phyloP scores from a whole-genome alignment of 2,888 invertebrate genomes.

The Oscheius sp. region DNA sequence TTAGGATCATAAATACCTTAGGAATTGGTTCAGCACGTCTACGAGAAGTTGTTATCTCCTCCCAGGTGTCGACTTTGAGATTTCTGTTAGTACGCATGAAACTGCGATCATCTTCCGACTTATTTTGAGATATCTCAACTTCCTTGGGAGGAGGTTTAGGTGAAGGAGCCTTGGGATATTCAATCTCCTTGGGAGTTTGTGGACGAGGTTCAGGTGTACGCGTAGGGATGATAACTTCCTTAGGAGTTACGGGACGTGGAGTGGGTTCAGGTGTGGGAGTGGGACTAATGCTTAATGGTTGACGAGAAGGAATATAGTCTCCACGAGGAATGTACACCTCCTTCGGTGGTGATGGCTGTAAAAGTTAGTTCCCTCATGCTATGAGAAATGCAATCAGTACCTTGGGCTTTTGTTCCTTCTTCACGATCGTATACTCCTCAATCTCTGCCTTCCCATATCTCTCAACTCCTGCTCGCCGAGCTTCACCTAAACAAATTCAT shows the following conservation, averaged over 20 bases:
- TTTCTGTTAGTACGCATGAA: slow-evolving; percentile 25
- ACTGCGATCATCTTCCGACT: neutral
- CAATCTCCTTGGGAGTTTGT: slow-evolving; percentile 24
- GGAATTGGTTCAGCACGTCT: slow-evolving; percentile 28
- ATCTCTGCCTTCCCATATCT: slow-evolving; percentile 10
- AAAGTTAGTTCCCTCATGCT: neutral
- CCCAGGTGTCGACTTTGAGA: slow-evolving; percentile 35
- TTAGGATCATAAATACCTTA: too few species aligned
- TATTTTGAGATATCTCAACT: slow-evolving; percentile 7
- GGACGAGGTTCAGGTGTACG: slow-evolving; percentile 21
- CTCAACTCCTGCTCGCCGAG: slow-evolving; percentile 4
- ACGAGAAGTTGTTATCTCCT: slow-evolving; percentile 37
- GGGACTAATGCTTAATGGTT: slow-evolving; percentile 22
- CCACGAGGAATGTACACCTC: slow-evolving; percentile 29
- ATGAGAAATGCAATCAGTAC: neutral
- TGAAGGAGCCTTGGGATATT: slow-evolving; percentile 12
- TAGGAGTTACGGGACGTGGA: slow-evolving; percentile 9
- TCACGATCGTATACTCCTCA: slow-evolving; percentile 21
- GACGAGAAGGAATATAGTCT: slow-evolving; percentile 29
- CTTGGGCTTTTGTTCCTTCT: slow-evolving; percentile 25
- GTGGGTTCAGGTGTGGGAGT: slow-evolving; percentile 22
- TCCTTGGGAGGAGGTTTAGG: slow-evolving; percentile 30
- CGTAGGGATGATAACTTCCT: slow-evolving; percentile 2
- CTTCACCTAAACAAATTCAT: slow-evolving; percentile 18
- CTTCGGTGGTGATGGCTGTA: slow-evolving; percentile 18